A percentile compares a stretch with the other conserved stretches of the same genome.
phyloP scores from a whole-genome alignment of 2,797 vertebrate species.

The Alauda arvensis region DNA sequence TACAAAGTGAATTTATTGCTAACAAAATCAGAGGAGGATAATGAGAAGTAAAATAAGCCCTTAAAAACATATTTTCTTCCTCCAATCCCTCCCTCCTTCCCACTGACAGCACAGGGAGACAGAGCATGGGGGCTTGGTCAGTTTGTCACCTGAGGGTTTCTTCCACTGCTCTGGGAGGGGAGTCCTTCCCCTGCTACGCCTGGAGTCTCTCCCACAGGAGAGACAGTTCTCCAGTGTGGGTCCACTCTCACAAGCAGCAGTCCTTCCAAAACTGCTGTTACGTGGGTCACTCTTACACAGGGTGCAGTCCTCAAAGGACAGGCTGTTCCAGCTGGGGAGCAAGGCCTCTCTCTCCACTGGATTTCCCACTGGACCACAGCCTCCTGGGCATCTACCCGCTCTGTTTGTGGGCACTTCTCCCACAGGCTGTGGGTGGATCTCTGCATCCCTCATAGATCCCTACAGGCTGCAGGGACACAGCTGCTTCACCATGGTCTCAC shows the following conservation, averaged over 20 bases:
- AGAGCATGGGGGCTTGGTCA: neutral
- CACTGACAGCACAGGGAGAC: accelerated
- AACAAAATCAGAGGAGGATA: neutral
- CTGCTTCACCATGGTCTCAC: neutral
- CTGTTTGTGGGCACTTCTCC: neutral
- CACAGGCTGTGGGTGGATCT: neutral
- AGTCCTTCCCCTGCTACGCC: neutral
- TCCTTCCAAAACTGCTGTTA: neutral
- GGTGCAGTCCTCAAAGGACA: neutral
- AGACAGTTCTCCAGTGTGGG: neutral
- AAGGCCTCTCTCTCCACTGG: neutral
- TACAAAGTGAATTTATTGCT: neutral
- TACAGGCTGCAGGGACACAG: neutral
- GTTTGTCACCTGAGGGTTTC: neutral
- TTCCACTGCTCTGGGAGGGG: neutral
- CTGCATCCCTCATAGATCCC: neutral
- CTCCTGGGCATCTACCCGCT: neutral
- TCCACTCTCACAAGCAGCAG: neutral
- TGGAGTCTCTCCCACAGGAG: neutral
- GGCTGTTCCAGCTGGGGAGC: neutral
- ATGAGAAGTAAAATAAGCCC: neutral
- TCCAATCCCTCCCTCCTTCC: neutral
- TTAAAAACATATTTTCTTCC: neutral
- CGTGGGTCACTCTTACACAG: neutral
- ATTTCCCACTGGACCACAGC: neutral